A percentile compares a stretch with the other conserved stretches of the same genome.
phyloP scores from a whole-genome alignment of 2,888 invertebrate genomes.

The Gryllus longicercus region DNA sequence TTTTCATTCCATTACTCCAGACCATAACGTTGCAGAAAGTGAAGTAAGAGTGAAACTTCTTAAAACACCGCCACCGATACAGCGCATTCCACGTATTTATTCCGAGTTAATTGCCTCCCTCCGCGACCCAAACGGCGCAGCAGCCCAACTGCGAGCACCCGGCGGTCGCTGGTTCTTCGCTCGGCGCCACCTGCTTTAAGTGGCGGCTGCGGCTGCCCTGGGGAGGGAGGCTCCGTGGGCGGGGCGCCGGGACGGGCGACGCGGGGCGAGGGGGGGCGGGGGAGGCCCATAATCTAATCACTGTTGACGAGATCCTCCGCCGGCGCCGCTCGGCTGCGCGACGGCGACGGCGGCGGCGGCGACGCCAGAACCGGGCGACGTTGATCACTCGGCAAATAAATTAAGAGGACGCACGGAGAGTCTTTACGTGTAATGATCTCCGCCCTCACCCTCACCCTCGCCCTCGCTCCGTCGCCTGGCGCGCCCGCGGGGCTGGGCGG shows the following conservation, averaged over 20 bases:
- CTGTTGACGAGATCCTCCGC: background rate
- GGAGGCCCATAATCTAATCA: slow-evolving; percentile 2
- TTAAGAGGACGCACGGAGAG: slow-evolving; percentile 6
- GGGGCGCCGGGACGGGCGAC: background rate
- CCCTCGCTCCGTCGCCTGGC: background rate
- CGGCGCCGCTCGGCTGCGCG: no score
- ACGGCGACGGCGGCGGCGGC: background rate
- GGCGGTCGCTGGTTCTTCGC: no score
- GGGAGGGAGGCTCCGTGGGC: background rate
- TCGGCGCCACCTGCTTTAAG: background rate
- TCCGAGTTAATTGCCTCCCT: no score
- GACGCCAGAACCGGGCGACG: slow-evolving; percentile 4
- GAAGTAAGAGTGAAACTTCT: no score
- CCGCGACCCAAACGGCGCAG: no score
- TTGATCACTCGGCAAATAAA: slow-evolving; percentile 17
- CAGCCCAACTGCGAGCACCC: no score
- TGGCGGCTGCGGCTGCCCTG: background rate
- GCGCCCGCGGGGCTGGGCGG: background rate
- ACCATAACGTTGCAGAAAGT: no score
- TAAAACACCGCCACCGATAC: no score
- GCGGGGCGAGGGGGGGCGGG: background rate
- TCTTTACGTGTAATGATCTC: slow-evolving; percentile 17
- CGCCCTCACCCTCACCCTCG: background rate
- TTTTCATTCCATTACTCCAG: no score
- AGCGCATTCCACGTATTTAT: no score